These are phyloP conservation scores for Microctonus hyperodae DNA, from an alignment of 2,888 invertebrate species.

Conservation along the genomic window DNA sequence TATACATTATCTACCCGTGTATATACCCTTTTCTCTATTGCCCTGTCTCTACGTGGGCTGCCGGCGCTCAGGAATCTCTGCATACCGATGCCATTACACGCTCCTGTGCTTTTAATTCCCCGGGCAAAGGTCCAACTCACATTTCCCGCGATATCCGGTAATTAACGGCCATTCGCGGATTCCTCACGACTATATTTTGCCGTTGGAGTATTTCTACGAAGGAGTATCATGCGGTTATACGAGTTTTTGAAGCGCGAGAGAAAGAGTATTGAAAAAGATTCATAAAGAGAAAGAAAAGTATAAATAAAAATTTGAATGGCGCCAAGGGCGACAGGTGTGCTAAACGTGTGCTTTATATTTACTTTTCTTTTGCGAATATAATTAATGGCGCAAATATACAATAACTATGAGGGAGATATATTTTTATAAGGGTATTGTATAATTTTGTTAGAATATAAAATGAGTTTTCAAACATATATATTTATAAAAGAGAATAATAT, in stretches of 20 bases:
- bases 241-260: constrained; percentile 3
- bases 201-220: constrained; percentile 29
- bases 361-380: background rate
- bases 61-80: constrained; percentile 23
- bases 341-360: background rate
- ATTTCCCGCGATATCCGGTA: constrained; percentile 32
- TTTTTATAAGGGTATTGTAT: background rate
- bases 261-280: background rate
- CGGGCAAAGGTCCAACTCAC: constrained; percentile 28
- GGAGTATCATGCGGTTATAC: constrained; percentile 7
- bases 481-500: background rate
- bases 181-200: constrained; percentile 25
- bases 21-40: constrained; percentile 4
- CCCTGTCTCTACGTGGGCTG: background rate
- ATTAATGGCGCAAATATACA: constrained; percentile 4
- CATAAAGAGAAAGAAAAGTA: background rate
- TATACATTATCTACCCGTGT: constrained; percentile 2
- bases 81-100: constrained; percentile 33
- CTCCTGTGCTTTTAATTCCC: constrained; percentile 32
- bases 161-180: constrained; percentile 28
- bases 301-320: background rate
- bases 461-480: background rate
- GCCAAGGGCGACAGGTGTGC: constrained; percentile 19
- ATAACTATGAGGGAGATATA: background rate
- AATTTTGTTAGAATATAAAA: background rate